Conservation (phyloP, 2,113 vertebrate species). For the Stigmatopora nigra region DNA sequence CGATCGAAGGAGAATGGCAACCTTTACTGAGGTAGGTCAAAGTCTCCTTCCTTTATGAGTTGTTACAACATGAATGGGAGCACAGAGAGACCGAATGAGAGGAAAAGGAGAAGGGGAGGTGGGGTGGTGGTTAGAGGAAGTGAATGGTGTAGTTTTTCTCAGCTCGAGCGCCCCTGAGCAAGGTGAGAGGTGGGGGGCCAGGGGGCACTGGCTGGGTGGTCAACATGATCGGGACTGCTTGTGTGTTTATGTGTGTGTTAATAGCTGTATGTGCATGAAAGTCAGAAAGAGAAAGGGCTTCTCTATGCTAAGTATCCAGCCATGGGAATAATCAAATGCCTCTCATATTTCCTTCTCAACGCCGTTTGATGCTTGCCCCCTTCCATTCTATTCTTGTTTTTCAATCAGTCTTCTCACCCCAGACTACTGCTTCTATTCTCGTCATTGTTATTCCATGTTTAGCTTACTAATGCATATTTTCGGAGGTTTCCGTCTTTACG, state of each 20-base stretch:
- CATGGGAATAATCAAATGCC: slow-evolving; percentile 50
- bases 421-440: slow-evolving; percentile 42
- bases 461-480: slow-evolving; percentile 57
- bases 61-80: slow-evolving; percentile 72
- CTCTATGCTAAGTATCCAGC: slow-evolving; percentile 30
- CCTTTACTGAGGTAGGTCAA: slow-evolving; percentile 66
- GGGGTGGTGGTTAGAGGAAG: slow-evolving; percentile 54
- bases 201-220: slow-evolving; percentile 68
- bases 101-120: slow-evolving; percentile 17
- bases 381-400: slow-evolving; percentile 27
- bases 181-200: slow-evolving; percentile 60
- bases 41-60: slow-evolving; percentile 73
- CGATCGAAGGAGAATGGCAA: slow-evolving; percentile 40
- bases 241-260: slow-evolving; percentile 55
- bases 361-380: slow-evolving; percentile 22
- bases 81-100: slow-evolving; percentile 41
- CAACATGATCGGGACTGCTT: slow-evolving; percentile 46
- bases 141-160: slow-evolving; percentile 67
- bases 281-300: slow-evolving; percentile 37
- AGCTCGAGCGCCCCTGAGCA: slow-evolving; percentile 52
- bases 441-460: slow-evolving; percentile 54
- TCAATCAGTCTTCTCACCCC: slow-evolving; percentile 29
- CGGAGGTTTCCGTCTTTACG: slow-evolving; percentile 61
- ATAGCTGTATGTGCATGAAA: slow-evolving; percentile 43
- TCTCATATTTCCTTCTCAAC: slow-evolving; percentile 40